Evolutionary conservation across 2,888 invertebrate genomes (phyloP).

Genomic region (Vannuccia rotundouncinata): DNA sequence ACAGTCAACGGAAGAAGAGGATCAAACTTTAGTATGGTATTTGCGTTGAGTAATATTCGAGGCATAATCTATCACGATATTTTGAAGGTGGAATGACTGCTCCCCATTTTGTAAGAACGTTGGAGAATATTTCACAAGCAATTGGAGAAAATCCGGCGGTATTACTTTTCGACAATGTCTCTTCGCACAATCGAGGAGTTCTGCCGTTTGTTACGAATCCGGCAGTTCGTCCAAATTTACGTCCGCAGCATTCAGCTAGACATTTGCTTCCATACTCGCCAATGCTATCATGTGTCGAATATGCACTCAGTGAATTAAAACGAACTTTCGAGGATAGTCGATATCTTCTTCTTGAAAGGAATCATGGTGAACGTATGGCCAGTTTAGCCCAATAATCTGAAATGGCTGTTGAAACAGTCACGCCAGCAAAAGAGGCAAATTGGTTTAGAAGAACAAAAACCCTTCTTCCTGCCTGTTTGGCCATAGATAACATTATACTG

Average conservation of each 20-base stretch:
- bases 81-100: not conserved
- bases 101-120: not conserved
- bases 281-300: not conserved
- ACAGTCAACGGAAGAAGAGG: not conserved
- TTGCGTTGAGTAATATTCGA: not conserved
- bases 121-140: not conserved
- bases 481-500: not conserved
- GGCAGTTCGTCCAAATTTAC: not conserved
- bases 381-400: not conserved
- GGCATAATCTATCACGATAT: not conserved
- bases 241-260: not conserved
- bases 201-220: not conserved
- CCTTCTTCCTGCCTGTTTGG: not conserved
- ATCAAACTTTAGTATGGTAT: not conserved
- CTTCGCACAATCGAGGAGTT: not conserved
- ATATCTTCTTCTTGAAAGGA: not conserved
- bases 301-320: not conserved
- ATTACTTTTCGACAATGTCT: not conserved
- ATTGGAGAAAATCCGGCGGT: not conserved
- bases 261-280: not conserved
- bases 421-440: not conserved
- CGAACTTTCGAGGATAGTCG: not conserved
- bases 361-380: not conserved
- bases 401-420: not conserved
- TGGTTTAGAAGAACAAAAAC: not conserved